These are phyloP conservation scores for Lasius fuliginosus DNA, from an alignment of 2,888 invertebrate genomes.

Conservation along the genomic window DNA sequence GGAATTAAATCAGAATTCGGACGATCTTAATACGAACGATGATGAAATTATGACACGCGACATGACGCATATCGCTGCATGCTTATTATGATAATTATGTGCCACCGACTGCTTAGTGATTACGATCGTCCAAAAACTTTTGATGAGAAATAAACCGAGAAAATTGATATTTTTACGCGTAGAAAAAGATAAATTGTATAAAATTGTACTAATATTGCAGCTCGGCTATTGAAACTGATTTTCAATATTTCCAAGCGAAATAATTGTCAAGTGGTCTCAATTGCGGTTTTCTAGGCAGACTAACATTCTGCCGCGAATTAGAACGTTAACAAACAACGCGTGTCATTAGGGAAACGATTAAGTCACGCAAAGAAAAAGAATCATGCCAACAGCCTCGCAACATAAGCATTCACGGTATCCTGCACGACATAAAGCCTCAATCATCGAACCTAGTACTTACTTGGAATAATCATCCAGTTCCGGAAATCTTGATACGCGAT, in stretches of 20 bases:
- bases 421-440: conserved; percentile 40
- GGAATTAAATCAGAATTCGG: neutral
- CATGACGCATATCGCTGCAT: neutral
- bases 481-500: conserved; percentile 7
- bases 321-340: conserved; percentile 56
- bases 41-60: conserved; percentile 14
- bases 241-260: conserved; percentile 16
- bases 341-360: conserved; percentile 60
- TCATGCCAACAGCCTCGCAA: neutral
- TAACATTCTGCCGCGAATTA: conserved; percentile 42
- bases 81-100: conserved; percentile 28
- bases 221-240: neutral
- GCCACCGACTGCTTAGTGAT: conserved; percentile 12
- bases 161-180: neutral
- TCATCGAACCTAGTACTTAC: conserved; percentile 12
- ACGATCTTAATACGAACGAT: neutral
- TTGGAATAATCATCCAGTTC: conserved; percentile 44
- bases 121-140: neutral
- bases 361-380: conserved; percentile 33
- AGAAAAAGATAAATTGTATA: conserved; percentile 19
- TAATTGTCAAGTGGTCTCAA: conserved; percentile 26
- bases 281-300: conserved; percentile 52
- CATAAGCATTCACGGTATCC: conserved; percentile 53
- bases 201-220: conserved; percentile 1
- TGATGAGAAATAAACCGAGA: neutral